Percentiles rank a stretch among this genome's conserved stretches.
Conservation (phyloP, 2,113 vertebrate species). For the Uria lomvia region DNA sequence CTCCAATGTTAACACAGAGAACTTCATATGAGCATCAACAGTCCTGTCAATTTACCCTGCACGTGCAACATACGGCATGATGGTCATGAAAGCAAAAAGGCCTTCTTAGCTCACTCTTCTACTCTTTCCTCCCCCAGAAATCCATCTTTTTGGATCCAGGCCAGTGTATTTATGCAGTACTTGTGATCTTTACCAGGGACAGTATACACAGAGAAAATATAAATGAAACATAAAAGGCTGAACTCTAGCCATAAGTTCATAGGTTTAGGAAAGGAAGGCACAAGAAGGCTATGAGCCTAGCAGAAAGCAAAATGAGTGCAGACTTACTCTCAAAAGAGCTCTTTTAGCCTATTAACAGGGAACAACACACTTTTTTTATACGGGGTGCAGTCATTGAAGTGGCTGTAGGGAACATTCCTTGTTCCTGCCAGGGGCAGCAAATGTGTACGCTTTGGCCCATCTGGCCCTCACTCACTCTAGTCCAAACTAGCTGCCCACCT, state of each 20-base stretch:
- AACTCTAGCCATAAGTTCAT: background rate
- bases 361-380: background rate
- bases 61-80: background rate
- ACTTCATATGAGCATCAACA: background rate
- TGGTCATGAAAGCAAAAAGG: background rate
- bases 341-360: background rate
- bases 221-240: background rate
- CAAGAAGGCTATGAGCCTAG: background rate
- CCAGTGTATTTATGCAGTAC: background rate
- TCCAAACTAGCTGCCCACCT: background rate
- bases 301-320: background rate
- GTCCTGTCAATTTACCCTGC: background rate
- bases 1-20: background rate
- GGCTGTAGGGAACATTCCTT: background rate
- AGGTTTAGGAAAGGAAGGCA: background rate
- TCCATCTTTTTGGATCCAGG: background rate
- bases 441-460: background rate
- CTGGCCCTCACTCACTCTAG: background rate
- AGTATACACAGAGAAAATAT: background rate
- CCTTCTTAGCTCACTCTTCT: background rate
- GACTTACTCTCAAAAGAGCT: background rate
- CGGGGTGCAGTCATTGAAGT: background rate
- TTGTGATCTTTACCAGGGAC: background rate
- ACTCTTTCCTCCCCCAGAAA: background rate
- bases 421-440: background rate